phyloP scores from a whole-genome alignment of 2,888 invertebrate genomes.

The Venustoraphidia nigricollis region DNA sequence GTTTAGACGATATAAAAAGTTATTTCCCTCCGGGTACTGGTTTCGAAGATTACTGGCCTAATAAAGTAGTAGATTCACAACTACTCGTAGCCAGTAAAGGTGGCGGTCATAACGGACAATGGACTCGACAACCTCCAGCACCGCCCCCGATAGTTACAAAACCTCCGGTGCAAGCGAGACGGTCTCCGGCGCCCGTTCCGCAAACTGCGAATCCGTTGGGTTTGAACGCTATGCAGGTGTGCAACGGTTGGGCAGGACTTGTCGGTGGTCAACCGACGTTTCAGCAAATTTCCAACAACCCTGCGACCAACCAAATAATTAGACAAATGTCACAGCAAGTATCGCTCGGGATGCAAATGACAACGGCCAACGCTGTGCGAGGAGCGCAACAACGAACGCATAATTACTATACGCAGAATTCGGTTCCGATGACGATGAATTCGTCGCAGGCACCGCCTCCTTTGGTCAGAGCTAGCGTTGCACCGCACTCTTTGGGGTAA shows the following conservation, averaged over 20 bases:
- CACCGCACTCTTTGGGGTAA: constrained; percentile 4
- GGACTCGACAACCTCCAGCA: constrained; percentile 63
- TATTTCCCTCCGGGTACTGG: constrained; percentile 81
- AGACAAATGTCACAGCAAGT: constrained; percentile 2
- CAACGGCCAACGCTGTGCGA: constrained; percentile 17
- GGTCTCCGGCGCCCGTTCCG: constrained; percentile 26
- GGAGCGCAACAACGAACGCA: constrained; percentile 18
- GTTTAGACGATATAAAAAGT: constrained; percentile 76
- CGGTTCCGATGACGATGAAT: constrained; percentile 3
- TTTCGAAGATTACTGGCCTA: constrained; percentile 89
- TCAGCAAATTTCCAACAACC: constrained; percentile 21
- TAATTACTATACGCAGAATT: constrained; percentile 17
- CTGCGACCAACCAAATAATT: constrained; percentile 1
- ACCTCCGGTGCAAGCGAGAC: constrained; percentile 36
- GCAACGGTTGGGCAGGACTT: constrained; percentile 30
- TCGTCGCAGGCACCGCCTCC: constrained; percentile 31
- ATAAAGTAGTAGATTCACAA: constrained; percentile 72
- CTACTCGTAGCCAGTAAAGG: constrained; percentile 56
- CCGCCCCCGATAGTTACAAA: constrained; percentile 43
- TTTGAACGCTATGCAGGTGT: constrained; percentile 21
- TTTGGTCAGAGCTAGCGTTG: constrained; percentile 22
- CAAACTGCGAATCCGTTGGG: constrained; percentile 11
- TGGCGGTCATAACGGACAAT: constrained; percentile 41
- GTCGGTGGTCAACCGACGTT: constrained; percentile 28
- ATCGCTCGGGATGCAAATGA: constrained; percentile 4